Evolutionary conservation across 1,140 invertebrate genomes (phyloP), one percentile per base, ranked within the genome.

Genomic region (Lordiphosa collinella): DNA sequence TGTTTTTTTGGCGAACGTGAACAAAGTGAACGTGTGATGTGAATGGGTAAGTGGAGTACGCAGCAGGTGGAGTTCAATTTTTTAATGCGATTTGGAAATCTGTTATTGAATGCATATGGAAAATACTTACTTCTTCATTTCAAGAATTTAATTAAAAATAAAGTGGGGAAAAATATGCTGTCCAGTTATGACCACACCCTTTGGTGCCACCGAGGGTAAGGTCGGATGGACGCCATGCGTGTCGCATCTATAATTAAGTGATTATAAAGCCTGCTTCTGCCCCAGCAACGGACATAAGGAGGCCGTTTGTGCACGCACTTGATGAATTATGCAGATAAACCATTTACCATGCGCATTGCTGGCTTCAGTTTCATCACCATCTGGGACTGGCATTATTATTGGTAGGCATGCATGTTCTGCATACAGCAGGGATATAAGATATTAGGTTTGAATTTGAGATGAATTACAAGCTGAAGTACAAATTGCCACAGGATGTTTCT

Each of bases 161-260:
- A 18, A 1, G n/a, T n/a, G n/a, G n/a, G n/a, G n/a, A 18, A 63
- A 63, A 79, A 57, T 51, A 78, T 68, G 61, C 35, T 56, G 46
- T 36, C 55, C 59, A 29, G 11, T 48, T 51, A 12, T 25, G 52
- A 13, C 32, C 35, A 14, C 36, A 9, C 40, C 14, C 14, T 2
- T 18, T 22, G 40, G 8, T 1, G 3, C 40, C 36, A 37, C 31
- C 22, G 52, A 41, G 36, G 12, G n/a, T n/a, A n/a, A 38, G 34
- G 50, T 40, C 40, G 62, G 62, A 31, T 14, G 35, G 22, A 46
- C 34, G 65, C 35, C 40, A 56, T 82, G 75, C 75, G 75, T 80
- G 75, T 82, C 71, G 71, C 76, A 82, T 82, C 71, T 68, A 82
- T 82, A 82, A 84, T 82, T 82, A 82, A 82, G 78, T 84, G 78